These are phyloP conservation scores for Pongo abelii DNA, from an alignment of 2,113 vertebrate genomes.

Conservation along the genomic window DNA sequence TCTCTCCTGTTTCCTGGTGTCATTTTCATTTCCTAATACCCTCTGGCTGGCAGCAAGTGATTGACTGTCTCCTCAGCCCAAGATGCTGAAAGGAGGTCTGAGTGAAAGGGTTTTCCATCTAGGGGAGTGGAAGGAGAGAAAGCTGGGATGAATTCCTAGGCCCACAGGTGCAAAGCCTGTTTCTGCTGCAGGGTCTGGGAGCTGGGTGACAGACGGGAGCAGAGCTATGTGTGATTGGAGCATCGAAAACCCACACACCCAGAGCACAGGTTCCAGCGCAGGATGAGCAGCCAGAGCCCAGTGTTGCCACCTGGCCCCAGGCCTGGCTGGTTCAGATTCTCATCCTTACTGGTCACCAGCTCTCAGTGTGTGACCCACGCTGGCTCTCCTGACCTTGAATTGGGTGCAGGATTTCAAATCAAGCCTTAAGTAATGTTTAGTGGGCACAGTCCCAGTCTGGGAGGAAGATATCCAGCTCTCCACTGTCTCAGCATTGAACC, in stretches of 20 bases:
- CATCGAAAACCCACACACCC: no score
- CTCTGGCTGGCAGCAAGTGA: slow-evolving; percentile 36
- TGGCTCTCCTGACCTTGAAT: background rate
- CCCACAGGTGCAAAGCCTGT: background rate
- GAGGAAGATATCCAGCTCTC: background rate
- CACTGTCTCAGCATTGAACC: background rate
- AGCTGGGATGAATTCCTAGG: background rate
- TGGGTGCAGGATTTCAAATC: background rate
- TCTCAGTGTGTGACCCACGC: background rate
- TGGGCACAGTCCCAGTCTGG: background rate
- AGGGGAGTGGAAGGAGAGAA: background rate
- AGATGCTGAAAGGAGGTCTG: slow-evolving; percentile 37
- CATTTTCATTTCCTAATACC: slow-evolving; percentile 51
- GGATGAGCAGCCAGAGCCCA: background rate
- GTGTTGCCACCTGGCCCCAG: background rate
- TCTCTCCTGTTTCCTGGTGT: background rate
- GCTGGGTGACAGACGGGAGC: background rate
- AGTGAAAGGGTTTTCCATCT: slow-evolving; percentile 58
- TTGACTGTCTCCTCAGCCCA: background rate
- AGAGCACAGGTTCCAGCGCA: background rate
- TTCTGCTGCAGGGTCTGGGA: background rate
- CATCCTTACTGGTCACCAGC: background rate
- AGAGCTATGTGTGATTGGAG: background rate
- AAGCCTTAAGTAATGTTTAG: background rate
- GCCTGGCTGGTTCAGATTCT: background rate